Evolutionary conservation across 2,113 vertebrate genomes (phyloP).

Genomic region (Actinemys pallida): DNA sequence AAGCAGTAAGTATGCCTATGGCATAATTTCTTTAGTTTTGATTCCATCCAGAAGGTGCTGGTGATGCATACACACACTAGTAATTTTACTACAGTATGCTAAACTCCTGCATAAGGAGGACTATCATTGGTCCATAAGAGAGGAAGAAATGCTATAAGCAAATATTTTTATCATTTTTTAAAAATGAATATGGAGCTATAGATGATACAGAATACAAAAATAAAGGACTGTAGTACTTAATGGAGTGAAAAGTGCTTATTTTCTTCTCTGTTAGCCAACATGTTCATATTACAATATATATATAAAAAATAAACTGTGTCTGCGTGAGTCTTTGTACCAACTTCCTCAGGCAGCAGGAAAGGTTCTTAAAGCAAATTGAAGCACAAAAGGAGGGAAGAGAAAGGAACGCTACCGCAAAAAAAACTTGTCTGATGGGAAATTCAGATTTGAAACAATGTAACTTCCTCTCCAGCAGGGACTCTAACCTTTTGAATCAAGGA

Average conservation of each 20-base stretch:
- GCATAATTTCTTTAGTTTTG: neutral
- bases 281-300: neutral
- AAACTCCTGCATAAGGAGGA: neutral
- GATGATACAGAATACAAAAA: neutral
- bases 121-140: neutral
- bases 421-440: constrained; percentile 71
- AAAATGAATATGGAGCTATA: neutral
- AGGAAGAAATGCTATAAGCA: neutral
- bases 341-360: neutral
- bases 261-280: neutral
- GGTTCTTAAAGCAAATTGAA: constrained; percentile 66
- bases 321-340: neutral
- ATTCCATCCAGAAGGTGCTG: neutral
- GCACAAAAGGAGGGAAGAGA: neutral
- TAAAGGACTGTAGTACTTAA: neutral
- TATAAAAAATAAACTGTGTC: neutral
- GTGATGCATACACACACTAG: neutral
- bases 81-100: neutral
- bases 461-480: constrained; percentile 31
- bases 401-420: neutral
- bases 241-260: neutral
- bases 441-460: constrained; percentile 64
- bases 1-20: neutral
- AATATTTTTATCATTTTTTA: neutral
- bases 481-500: constrained; percentile 56